phyloP scores from a whole-genome alignment of 2,888 invertebrate species.

The Tiliacea citrago region DNA sequence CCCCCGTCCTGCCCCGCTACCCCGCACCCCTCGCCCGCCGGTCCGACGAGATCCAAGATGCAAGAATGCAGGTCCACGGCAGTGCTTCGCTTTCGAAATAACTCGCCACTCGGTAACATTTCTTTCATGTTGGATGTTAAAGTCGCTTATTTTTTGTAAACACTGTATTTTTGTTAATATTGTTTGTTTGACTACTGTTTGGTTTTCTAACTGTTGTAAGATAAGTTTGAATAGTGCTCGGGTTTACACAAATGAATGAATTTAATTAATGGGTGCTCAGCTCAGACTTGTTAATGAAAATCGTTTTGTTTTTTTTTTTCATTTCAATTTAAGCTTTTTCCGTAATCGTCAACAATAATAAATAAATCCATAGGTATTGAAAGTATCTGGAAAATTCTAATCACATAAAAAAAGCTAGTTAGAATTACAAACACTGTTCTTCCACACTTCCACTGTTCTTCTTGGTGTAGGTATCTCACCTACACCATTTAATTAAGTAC shows the following conservation, averaged over 20 bases:
- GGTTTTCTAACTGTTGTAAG: not conserved
- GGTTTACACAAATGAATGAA: not conserved
- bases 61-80: constrained; percentile 85
- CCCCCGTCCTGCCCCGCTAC: constrained; percentile 40
- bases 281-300: not conserved
- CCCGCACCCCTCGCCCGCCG: constrained; percentile 75
- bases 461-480: too few species aligned
- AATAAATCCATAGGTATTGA: too few species aligned
- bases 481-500: not conserved
- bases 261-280: not conserved
- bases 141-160: constrained; percentile 48
- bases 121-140: constrained; percentile 70
- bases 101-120: constrained; percentile 77
- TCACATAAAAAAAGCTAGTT: too few species aligned
- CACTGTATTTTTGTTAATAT: constrained; percentile 29
- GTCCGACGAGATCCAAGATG: constrained; percentile 85
- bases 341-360: not conserved
- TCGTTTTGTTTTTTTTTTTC: not conserved
- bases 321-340: too few species aligned
- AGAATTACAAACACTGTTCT: not conserved
- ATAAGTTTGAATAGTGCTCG: not conserved
- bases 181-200: not conserved
- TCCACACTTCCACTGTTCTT: too few species aligned
- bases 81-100: constrained; percentile 86
- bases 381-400: not conserved